Evolutionary conservation across 2,797 vertebrate species (phyloP).

Genomic region (Sebastes minor): DNA sequence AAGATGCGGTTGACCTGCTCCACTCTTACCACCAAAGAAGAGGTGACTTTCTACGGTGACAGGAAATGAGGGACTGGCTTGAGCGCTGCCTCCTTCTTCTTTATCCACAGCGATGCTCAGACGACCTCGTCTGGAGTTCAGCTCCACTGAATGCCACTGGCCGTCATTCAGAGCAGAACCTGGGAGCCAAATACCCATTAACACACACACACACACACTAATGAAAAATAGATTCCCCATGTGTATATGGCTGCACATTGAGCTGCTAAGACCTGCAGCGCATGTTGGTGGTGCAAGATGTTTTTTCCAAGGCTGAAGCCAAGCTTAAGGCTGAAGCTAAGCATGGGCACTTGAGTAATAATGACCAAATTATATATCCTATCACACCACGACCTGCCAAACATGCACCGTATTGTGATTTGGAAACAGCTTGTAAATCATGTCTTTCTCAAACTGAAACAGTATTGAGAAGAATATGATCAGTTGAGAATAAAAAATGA

Average conservation of each 20-base stretch:
- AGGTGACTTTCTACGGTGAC: slow-evolving; percentile 73
- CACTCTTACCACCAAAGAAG: slow-evolving; percentile 90
- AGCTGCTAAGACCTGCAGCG: background rate
- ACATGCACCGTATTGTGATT: background rate
- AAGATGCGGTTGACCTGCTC: slow-evolving; percentile 8
- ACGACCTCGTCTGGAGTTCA: slow-evolving; percentile 81
- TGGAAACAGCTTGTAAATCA: background rate
- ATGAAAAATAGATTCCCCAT: background rate
- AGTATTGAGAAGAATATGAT: background rate
- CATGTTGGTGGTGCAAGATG: background rate
- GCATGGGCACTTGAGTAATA: background rate
- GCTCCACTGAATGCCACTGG: slow-evolving; percentile 89
- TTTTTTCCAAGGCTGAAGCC: background rate
- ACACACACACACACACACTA: background rate
- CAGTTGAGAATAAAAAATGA: background rate
- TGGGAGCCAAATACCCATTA: slow-evolving; percentile 77
- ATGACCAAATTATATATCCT: background rate
- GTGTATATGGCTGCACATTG: background rate
- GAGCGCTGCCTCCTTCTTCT: slow-evolving; percentile 67
- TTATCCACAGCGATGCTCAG: slow-evolving; percentile 83
- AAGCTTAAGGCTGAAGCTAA: background rate
- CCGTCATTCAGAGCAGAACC: slow-evolving; percentile 88
- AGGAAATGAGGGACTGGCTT: slow-evolving; percentile 75
- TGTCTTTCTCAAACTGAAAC: background rate
- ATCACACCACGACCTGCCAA: background rate